Evolutionary conservation across 2,888 invertebrate species (phyloP), one percentile per base, ranked within the genome.

Genomic region (Cartodere bifasciata): DNA sequence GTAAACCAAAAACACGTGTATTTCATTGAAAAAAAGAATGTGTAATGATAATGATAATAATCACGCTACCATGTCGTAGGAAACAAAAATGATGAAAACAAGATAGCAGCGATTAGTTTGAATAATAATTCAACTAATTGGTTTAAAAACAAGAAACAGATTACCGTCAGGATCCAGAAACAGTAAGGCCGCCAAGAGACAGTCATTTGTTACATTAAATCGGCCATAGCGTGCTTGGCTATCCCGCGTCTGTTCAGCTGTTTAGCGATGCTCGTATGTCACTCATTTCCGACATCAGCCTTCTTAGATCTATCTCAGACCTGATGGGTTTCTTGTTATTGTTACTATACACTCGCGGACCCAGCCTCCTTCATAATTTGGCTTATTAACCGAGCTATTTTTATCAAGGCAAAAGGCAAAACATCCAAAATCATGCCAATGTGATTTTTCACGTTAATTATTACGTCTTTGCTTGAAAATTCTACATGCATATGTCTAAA

Each of bases 201-300:
- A 50, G 48, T 56, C 58, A 57, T 60, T 60, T 59, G 58, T 60
- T 55, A 59, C 44, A 49, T 50, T 58, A 60, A 60, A 60, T 60
- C 60, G 60, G 60, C 57, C 60, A 56, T 58, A 51, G 55, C 57
- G 51, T 55, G 56, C 52, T 52, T 53, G 53, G 55, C 51, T 51
- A 53, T 55, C 52, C 55, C 52, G 43, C 13, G 52, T 58, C 56
- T 55, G 58, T 53, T 60, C 60, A 59, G 59, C 60, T 59, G 60
- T 58, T 60, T 59, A 60, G 58, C 53, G 56, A 56, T 52, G 53
- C 58, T 59, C 59, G 56, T 59, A 58, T 60, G 59, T 60, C 59
- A 59, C 55, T 60, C 60, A 59, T 59, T 60, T 60, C 60, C 60
- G 58, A 59, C 58, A 48, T 48, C 45, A 44, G 44, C 44, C 49